These are phyloP conservation scores for Lycophotia porphyrea DNA, from an alignment of 2,888 invertebrate genomes.

Conservation along the genomic window DNA sequence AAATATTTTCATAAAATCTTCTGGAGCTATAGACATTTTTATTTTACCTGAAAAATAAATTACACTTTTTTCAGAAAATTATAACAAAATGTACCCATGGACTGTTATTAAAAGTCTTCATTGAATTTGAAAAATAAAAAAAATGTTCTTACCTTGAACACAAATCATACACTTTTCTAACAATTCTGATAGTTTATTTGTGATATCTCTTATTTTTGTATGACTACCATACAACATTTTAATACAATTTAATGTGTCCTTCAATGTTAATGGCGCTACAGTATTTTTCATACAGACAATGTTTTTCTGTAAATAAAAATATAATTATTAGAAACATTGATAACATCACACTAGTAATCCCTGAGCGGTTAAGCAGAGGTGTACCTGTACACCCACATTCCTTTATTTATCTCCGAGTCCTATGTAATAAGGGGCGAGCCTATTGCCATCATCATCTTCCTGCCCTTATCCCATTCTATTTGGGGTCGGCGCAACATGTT, in stretches of 20 bases:
- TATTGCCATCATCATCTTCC: not conserved
- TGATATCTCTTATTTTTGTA: constrained; percentile 44
- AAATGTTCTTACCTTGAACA: constrained; percentile 55
- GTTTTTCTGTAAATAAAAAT: constrained; percentile 58
- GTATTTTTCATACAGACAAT: constrained; percentile 27
- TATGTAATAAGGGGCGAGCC: not conserved
- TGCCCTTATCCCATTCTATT: no score
- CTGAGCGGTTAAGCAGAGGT: not conserved
- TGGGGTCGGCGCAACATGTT: no score
- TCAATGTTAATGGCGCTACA: constrained; percentile 61
- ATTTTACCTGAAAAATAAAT: constrained; percentile 67
- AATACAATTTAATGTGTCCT: constrained; percentile 63
- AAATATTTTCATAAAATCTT: constrained; percentile 72
- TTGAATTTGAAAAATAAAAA: not conserved
- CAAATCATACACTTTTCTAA: constrained; percentile 48
- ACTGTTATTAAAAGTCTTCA: not conserved
- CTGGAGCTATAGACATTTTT: constrained; percentile 60
- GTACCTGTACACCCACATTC: not conserved
- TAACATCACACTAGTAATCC: not conserved
- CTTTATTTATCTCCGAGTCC: no score
- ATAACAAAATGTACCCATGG: no score
- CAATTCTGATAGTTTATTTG: constrained; percentile 54
- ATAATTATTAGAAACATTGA: not conserved
- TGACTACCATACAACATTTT: constrained; percentile 59
- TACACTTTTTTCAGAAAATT: not conserved